A percentile compares a stretch with the other conserved stretches of the same genome.
Conservation (phyloP, 2,888 invertebrate genomes). For the Chaitophorus viminalis region DNA sequence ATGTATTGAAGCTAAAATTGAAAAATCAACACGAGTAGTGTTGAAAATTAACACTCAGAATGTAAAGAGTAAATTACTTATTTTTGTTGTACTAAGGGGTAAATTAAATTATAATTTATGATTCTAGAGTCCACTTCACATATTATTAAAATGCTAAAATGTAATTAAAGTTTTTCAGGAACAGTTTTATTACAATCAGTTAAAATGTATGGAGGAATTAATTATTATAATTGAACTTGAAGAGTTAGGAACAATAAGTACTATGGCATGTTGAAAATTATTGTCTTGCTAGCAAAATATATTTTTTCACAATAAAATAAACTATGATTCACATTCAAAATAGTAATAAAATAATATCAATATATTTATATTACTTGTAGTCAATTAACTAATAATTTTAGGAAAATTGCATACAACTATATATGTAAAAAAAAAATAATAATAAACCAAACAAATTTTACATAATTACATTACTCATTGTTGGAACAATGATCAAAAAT, state of each 20-base stretch:
- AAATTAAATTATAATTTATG: not conserved
- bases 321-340: slow-evolving; percentile 48
- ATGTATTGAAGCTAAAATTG: not conserved
- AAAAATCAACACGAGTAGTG: not conserved
- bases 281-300: slow-evolving; percentile 50
- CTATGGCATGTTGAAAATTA: not conserved
- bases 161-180: slow-evolving; percentile 10
- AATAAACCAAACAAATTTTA: slow-evolving; percentile 27
- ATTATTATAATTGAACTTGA: slow-evolving; percentile 5
- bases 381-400: slow-evolving; percentile 39
- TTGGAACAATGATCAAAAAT: slow-evolving; percentile 12
- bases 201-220: not conserved
- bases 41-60: not conserved
- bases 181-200: not conserved
- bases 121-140: not conserved
- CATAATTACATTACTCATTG: slow-evolving; percentile 4
- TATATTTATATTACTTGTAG: slow-evolving; percentile 25
- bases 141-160: not conserved
- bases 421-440: not conserved
- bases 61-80: not conserved
- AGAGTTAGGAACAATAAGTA: slow-evolving; percentile 4
- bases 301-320: slow-evolving; percentile 39
- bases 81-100: not conserved
- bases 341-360: slow-evolving; percentile 34
- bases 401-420: not conserved